A percentile compares a stretch with the other conserved stretches of the same genome.
Evolutionary conservation across 2,113 vertebrate genomes (phyloP).

Genomic region (Cephalophus harveyi): DNA sequence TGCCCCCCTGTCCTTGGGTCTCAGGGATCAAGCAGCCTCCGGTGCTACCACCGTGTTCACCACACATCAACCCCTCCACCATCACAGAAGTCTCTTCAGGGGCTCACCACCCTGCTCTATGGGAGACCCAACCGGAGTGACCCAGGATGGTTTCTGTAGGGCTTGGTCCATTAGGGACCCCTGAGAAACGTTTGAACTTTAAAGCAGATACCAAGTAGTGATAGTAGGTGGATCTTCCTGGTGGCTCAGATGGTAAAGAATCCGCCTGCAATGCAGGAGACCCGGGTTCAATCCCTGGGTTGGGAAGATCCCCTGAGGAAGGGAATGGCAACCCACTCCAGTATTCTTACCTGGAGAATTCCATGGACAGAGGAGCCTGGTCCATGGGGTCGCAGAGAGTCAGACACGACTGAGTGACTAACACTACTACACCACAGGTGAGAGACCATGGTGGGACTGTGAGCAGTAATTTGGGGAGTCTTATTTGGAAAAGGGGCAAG

Average conservation of each 20-base stretch:
- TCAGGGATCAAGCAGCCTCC: background rate
- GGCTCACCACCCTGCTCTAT: accelerated
- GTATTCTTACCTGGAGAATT: background rate
- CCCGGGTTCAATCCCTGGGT: background rate
- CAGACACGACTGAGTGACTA: background rate
- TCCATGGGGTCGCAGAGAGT: background rate
- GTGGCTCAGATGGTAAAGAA: background rate
- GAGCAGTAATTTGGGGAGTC: background rate
- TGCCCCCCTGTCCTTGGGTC: accelerated
- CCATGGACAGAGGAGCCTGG: background rate
- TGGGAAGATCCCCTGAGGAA: background rate
- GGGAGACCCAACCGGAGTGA: background rate
- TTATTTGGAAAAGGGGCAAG: background rate
- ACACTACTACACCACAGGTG: background rate
- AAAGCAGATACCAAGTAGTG: background rate
- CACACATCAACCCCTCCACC: background rate
- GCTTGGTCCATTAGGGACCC: background rate
- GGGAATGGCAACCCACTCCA: background rate
- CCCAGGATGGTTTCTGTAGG: background rate
- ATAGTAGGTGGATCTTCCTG: background rate
- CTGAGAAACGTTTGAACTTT: background rate
- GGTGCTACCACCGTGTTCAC: background rate
- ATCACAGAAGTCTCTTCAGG: background rate
- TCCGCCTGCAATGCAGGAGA: background rate
- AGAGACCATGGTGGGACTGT: accelerated